phyloP scores from a whole-genome alignment of 2,113 vertebrate genomes.

The Leptocoma aspasia region DNA sequence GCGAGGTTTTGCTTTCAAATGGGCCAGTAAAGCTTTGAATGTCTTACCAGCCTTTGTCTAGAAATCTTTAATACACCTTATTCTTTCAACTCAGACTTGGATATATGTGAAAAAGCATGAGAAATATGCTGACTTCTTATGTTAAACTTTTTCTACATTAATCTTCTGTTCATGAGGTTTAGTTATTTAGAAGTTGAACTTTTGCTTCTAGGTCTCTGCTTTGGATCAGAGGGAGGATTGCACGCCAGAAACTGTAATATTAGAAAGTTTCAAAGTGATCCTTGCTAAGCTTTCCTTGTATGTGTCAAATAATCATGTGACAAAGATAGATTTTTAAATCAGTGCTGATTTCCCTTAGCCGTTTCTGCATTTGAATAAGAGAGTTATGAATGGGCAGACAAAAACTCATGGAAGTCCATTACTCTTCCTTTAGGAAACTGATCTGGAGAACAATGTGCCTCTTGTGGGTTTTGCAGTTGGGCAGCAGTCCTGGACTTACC shows the following conservation, averaged over 20 bases:
- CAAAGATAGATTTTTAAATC: background rate
- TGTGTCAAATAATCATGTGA: background rate
- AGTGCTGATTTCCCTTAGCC: background rate
- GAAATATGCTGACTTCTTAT: background rate
- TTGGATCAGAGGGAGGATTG: constrained; percentile 9
- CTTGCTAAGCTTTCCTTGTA: background rate
- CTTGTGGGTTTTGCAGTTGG: background rate
- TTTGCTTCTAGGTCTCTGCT: background rate
- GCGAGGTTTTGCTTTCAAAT: background rate
- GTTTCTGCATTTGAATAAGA: background rate
- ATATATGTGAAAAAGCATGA: background rate
- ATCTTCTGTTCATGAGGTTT: background rate
- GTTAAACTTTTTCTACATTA: background rate
- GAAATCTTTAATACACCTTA: background rate
- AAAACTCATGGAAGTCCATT: background rate
- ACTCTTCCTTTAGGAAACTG: background rate
- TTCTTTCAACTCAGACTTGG: background rate
- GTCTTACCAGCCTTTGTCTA: background rate
- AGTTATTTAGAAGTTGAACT: constrained; percentile 12
- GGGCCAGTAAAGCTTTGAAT: background rate
- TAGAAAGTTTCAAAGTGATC: constrained; percentile 33
- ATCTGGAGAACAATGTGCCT: background rate
- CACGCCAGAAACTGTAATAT: background rate
- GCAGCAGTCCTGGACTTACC: background rate
- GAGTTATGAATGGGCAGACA: background rate